A percentile compares a stretch with the other conserved stretches of the same genome.
Evolutionary conservation across 2,888 invertebrate species (phyloP).

Genomic region (Lacanobia oleracea): DNA sequence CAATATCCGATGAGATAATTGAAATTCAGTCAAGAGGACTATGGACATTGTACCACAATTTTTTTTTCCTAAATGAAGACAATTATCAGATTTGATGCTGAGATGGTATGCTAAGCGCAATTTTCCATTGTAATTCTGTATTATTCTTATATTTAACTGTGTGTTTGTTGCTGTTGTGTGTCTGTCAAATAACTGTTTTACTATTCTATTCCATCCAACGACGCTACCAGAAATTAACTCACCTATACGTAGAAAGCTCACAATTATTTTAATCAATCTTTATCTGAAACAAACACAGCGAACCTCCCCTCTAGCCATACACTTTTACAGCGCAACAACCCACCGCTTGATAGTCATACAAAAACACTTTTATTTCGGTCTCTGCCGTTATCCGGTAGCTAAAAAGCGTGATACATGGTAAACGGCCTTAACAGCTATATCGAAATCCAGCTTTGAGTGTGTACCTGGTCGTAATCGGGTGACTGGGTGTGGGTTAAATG

Average conservation of each 20-base stretch:
- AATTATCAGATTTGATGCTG: too few species aligned
- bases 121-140: too few species aligned
- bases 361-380: conserved; percentile 75
- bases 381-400: conserved; percentile 71
- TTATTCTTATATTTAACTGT: too few species aligned
- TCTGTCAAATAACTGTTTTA: too few species aligned
- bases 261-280: conserved; percentile 41
- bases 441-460: conserved; percentile 85
- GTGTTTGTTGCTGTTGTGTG: too few species aligned
- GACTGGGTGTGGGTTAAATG: conserved; percentile 60
- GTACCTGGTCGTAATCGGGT: conserved; percentile 80
- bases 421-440: conserved; percentile 83
- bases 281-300: conserved; percentile 38
- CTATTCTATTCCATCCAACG: too few species aligned
- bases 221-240: neutral
- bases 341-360: conserved; percentile 61
- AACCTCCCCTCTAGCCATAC: conserved; percentile 47
- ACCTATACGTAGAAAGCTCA: neutral
- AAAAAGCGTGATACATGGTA: conserved; percentile 74
- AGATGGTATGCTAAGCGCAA: too few species aligned
- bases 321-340: conserved; percentile 62
- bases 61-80: too few species aligned
- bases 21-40: too few species aligned
- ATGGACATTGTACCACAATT: too few species aligned
- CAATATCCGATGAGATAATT: too few species aligned